Conservation (phyloP, 2,113 vertebrate species). For the Bubo bubo region DNA sequence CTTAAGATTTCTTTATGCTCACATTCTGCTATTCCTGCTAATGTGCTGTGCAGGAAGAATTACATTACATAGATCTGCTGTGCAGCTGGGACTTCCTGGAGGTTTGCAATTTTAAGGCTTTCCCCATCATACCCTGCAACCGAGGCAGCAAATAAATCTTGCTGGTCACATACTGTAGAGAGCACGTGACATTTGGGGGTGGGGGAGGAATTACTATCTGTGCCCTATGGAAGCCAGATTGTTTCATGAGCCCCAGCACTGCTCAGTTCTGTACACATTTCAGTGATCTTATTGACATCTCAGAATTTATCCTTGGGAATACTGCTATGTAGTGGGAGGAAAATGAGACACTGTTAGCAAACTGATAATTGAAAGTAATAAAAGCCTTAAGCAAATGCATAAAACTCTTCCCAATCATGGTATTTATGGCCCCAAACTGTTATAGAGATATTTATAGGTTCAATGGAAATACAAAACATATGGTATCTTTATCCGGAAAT, state of each 20-base stretch:
- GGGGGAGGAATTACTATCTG: not conserved
- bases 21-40: not conserved
- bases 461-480: constrained; percentile 69
- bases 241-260: not conserved
- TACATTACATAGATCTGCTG: not conserved
- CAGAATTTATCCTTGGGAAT: constrained; percentile 16
- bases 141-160: not conserved
- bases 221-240: not conserved
- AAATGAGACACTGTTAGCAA: constrained; percentile 38
- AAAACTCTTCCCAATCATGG: constrained; percentile 42
- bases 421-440: constrained; percentile 69
- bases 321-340: not conserved
- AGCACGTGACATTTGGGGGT: not conserved
- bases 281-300: not conserved
- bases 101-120: not conserved
- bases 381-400: constrained; percentile 63
- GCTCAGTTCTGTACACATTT: not conserved
- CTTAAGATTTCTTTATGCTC: not conserved
- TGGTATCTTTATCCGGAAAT: constrained; percentile 68
- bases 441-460: constrained; percentile 74
- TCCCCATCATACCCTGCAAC: not conserved
- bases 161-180: not conserved
- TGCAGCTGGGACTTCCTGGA: constrained; percentile 22
- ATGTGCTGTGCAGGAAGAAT: constrained; percentile 3
- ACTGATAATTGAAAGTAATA: constrained; percentile 68